phyloP scores from a whole-genome alignment of 1,140 invertebrate genomes.

The Manduca sexta region DNA sequence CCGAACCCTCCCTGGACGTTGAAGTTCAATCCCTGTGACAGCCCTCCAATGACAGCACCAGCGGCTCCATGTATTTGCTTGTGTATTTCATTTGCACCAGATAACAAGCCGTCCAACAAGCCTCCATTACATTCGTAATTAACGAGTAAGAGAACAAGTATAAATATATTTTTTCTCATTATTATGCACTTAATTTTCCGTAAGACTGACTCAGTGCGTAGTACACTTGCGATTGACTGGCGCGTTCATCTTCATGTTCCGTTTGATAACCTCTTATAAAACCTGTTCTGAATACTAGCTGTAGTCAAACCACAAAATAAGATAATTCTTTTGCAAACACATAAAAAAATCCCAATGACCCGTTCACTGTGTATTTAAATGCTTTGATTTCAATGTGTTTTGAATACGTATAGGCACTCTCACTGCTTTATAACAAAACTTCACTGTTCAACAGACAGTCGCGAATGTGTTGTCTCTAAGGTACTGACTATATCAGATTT shows the following conservation, averaged over 20 bases:
- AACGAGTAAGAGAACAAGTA: constrained; percentile 13
- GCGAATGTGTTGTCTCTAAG: too few species aligned
- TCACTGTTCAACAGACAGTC: too few species aligned
- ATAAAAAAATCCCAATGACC: not conserved
- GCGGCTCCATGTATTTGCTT: constrained; percentile 13
- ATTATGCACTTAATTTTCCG: not conserved
- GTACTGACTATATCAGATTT: too few species aligned
- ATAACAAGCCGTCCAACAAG: constrained; percentile 13
- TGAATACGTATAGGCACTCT: not conserved
- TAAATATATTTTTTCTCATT: constrained; percentile 3
- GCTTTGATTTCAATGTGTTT: not conserved
- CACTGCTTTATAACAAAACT: too few species aligned
- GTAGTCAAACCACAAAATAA: too few species aligned
- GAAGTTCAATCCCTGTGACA: constrained; percentile 5
- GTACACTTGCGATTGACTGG: constrained; percentile 13
- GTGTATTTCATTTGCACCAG: constrained; percentile 15
- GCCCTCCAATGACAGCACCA: constrained; percentile 8
- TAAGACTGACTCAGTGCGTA: constrained; percentile 8
- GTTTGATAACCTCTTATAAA: constrained; percentile 12
- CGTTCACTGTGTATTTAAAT: not conserved
- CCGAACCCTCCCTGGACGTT: constrained; percentile 9
- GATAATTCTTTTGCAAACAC: not conserved
- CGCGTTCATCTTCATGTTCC: constrained; percentile 12
- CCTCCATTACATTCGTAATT: constrained; percentile 12
- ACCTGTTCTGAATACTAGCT: constrained; percentile 12